Evolutionary conservation across 2,797 vertebrate species (phyloP), one percentile per base, ranked within the genome.

Genomic region (Chaunax sp.): DNA sequence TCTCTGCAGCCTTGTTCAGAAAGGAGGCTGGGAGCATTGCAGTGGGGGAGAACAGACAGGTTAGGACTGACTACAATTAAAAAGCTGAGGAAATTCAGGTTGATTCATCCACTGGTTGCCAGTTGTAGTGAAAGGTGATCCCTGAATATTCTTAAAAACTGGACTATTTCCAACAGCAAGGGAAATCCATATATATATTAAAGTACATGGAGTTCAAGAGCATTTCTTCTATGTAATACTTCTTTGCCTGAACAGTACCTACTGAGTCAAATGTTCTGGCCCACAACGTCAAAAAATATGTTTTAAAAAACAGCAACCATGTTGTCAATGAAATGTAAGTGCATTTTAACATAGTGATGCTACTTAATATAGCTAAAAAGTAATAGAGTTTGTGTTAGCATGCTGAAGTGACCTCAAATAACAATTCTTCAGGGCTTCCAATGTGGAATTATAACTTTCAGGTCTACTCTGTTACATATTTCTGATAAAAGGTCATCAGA

Each of bases 251-350:
- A 58, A 63, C 13, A 3, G 58, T 11, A 47, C 33, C 37, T 49
- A 18, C 1, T n/a, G n/a, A 38, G 11, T 64, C 15, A 51, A 57
- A 46, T 10, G 35, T 55, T 75, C 22, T 54, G 47, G 12, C 26
- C 26, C 5, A 50, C 6, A 40, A 8, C 4, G 19, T 40, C 35
- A 53, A 33, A 77, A 40, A 19, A 6, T 35, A 46, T 40, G 15
- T 33, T 33, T 10, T 22, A 8, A 25, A 16, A 14, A 51, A 11
- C 35, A 71, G 56, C 52, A 65, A 40, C 41, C 5, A 38, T 28
- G 11, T 23, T 64, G 20, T 73, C 70, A 71, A 69, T 33, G 9
- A 23, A 64, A 65, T 1, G 0, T 73, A 87, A 87, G 81, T 87
- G 83, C 79, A 54, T 81, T 81, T 58, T 40, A 53, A 69, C 53